phyloP scores from a whole-genome alignment of 2,797 vertebrate genomes.

The Choloepus didactylus region DNA sequence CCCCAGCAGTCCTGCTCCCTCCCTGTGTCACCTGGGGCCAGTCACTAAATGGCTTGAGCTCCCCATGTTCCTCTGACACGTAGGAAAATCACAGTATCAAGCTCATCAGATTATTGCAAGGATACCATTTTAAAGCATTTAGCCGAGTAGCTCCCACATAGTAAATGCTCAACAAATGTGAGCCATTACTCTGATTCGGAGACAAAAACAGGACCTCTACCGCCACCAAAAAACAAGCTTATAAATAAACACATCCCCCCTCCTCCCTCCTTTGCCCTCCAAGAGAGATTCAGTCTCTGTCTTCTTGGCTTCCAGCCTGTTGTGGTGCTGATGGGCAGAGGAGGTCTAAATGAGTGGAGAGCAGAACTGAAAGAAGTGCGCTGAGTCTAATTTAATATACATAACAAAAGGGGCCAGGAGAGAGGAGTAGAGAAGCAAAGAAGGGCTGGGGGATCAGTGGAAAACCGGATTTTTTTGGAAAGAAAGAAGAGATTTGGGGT shows the following conservation, averaged over 20 bases:
- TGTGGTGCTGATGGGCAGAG: not conserved
- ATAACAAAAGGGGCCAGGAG: not conserved
- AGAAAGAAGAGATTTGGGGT: not conserved
- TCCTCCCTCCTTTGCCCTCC: conserved; percentile 42
- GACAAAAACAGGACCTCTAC: not conserved
- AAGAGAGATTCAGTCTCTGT: conserved; percentile 39
- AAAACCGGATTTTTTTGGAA: conserved; percentile 51
- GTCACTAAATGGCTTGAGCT: not conserved
- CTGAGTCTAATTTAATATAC: not conserved
- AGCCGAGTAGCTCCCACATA: conserved; percentile 46
- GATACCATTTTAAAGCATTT: conserved; percentile 36
- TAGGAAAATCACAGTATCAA: conserved; percentile 58
- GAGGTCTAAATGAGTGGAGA: conserved; percentile 46
- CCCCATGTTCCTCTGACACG: conserved; percentile 4
- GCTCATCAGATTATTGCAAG: conserved; percentile 14
- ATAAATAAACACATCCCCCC: conserved; percentile 22
- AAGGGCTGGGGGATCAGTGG: not conserved
- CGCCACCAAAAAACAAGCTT: not conserved
- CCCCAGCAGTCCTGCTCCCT: conserved; percentile 6
- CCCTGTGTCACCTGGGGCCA: not conserved
- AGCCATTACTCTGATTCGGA: conserved; percentile 21
- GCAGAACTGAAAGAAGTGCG: conserved; percentile 10
- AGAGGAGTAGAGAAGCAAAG: not conserved
- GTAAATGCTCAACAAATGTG: not conserved
- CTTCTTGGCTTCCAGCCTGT: conserved; percentile 30